These are phyloP conservation scores for Drosophila kanapiae DNA, from an alignment of 1,140 invertebrate species.

Conservation along the genomic window DNA sequence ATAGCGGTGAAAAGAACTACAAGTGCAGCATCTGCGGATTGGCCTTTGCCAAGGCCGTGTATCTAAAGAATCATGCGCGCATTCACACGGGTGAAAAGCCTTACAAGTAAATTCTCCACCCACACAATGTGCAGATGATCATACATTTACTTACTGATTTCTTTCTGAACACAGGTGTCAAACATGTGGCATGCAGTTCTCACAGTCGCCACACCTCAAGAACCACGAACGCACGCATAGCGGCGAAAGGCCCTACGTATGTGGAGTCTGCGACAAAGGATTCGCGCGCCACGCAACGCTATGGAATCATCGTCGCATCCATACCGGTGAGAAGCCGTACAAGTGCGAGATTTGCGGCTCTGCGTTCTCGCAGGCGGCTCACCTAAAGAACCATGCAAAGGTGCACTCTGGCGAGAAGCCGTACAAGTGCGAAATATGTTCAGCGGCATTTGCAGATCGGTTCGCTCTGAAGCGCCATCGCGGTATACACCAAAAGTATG, in stretches of 20 bases:
- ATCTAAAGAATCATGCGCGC: constrained; percentile 95
- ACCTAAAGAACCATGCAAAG: constrained; percentile 94
- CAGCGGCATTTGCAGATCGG: constrained; percentile 93
- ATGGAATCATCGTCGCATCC: constrained; percentile 96
- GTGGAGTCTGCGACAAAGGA: constrained; percentile 95
- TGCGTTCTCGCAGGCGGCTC: constrained; percentile 94
- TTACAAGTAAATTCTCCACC: constrained; percentile 87
- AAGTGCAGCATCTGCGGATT: constrained; percentile 97
- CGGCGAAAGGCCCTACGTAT: constrained; percentile 95
- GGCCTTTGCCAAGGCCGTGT: constrained; percentile 95
- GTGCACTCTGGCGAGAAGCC: constrained; percentile 91
- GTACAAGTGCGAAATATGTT: constrained; percentile 93
- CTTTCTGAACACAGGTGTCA: constrained; percentile 87
- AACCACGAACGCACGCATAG: constrained; percentile 97
- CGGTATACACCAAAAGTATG: constrained; percentile 92
- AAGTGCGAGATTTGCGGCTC: constrained; percentile 93
- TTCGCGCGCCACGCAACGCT: constrained; percentile 94
- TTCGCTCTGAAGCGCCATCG: constrained; percentile 92
- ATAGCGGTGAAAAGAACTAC: constrained; percentile 95
- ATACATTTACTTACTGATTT: not conserved
- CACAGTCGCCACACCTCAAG: constrained; percentile 95
- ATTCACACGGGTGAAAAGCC: constrained; percentile 94
- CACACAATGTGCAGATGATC: not conserved
- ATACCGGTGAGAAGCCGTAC: constrained; percentile 96
- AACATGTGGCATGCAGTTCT: constrained; percentile 95